Evolutionary conservation across 2,797 vertebrate genomes (phyloP), one percentile per base, ranked within the genome.

Genomic region (Etheostoma perlongum): DNA sequence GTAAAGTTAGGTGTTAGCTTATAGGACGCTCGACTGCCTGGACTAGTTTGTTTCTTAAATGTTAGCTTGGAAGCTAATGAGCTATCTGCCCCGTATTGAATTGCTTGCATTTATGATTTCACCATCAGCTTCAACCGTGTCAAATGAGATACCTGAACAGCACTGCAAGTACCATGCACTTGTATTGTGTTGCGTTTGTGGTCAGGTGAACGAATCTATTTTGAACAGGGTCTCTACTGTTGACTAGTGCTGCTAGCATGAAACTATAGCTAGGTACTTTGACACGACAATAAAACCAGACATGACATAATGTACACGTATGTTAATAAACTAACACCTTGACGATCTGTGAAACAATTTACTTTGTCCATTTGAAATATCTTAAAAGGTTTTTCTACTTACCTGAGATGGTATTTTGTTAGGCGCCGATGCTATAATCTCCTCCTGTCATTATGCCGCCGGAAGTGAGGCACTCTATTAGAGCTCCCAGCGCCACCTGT

Each of bases 401-500:
- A 86, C 90, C 81, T 84, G 44, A 0, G 12, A 33, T 7, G 23
- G 2, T n/a, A 0, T 70, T 82, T 46, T 30, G 10, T 40, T 68
- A 2, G 3, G 57, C 1, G 8, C 30, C 6, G 55, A 59, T 5
- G 62, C 11, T 64, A 64, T 10, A 13, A 19, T 9, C 48, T 57
- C 69, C 19, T 60, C 16, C 16, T 30, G 36, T 52, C 70, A 11
- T 10, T 57, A 18, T 52, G 19, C 84, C 36, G 10, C 36, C 88
- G 91, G 92, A 93, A 92, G 83, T 72, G 21, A 73, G 67, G 7
- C 14, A 0, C 1, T 4, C 0, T 9, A 0, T 6, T 5, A 9
- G 16, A 16, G 62, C 47, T 16, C 65, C 76, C 68, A 81, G 80
- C 79, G 80, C 86, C 85, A 72, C 59, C 85, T 87, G 59, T 0